Evolutionary conservation across 2,113 vertebrate genomes (phyloP).

Genomic region (Eubucco bourcierii): DNA sequence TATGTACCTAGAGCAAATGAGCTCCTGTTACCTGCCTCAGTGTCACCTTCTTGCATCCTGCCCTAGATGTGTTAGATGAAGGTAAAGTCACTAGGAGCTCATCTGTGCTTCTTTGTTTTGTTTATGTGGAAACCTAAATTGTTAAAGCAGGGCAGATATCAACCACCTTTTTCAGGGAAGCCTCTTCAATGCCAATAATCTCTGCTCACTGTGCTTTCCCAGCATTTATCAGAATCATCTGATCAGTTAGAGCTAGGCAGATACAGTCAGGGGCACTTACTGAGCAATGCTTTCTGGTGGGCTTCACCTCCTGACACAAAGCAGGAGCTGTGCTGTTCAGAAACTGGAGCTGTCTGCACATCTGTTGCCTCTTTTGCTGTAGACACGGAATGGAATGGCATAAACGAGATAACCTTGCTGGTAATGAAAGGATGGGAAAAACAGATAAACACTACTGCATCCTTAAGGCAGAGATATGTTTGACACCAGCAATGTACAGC

Average conservation of each 20-base stretch:
- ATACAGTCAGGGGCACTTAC: not conserved
- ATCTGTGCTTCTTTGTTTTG: not conserved
- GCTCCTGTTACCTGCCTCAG: not conserved
- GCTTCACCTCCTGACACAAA: not conserved
- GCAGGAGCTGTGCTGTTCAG: not conserved
- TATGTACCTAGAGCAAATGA: not conserved
- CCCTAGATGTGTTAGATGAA: not conserved
- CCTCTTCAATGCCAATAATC: not conserved
- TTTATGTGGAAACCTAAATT: not conserved
- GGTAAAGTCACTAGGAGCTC: not conserved
- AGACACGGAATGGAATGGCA: accelerated
- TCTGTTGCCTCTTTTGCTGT: not conserved
- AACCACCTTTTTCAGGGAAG: accelerated
- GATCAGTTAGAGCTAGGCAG: not conserved
- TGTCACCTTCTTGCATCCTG: not conserved
- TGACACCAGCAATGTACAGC: not conserved
- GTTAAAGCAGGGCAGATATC: not conserved
- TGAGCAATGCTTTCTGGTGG: not conserved
- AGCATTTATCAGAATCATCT: not conserved
- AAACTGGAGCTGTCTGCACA: not conserved
- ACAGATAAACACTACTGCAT: not conserved
- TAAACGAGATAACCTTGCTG: not conserved
- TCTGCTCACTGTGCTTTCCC: not conserved
- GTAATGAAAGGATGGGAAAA: not conserved
- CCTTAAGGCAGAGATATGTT: not conserved